These are phyloP conservation scores for Sciurus vulgaris DNA, from an alignment of 2,797 vertebrate genomes.

Conservation along the genomic window DNA sequence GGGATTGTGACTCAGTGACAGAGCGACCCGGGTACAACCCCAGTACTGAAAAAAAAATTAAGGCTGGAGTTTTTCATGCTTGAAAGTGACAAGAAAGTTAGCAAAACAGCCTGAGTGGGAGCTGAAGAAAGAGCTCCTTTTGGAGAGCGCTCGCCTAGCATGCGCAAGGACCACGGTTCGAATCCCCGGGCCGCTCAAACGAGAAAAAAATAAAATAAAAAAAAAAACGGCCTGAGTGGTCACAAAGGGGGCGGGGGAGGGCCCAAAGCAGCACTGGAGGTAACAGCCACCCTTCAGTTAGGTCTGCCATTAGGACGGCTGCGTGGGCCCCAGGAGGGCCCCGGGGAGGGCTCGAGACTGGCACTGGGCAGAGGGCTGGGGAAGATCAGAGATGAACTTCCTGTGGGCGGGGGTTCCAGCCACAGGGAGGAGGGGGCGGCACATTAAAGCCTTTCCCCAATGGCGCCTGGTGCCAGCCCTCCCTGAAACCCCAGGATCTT, in stretches of 20 bases:
- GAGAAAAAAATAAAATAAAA: too few relatives aligned
- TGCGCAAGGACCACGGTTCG: too few relatives aligned
- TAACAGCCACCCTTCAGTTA: not conserved
- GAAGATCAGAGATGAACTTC: not conserved
- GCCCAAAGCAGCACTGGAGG: not conserved
- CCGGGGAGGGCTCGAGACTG: not conserved
- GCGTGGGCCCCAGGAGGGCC: too few relatives aligned
- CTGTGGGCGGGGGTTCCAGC: too few relatives aligned
- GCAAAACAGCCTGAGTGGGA: not conserved
- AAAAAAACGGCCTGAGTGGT: not conserved
- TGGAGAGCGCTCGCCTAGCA: too few relatives aligned
- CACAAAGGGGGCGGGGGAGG: rapidly evolving
- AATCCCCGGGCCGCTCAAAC: too few relatives aligned
- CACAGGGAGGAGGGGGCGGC: too few relatives aligned
- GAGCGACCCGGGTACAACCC: too few relatives aligned
- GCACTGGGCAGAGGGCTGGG: not conserved
- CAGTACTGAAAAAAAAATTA: too few relatives aligned
- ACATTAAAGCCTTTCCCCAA: not conserved
- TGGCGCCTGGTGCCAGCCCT: not conserved
- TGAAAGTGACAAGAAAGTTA: not conserved
- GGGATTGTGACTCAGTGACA: too few relatives aligned
- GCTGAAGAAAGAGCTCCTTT: too few relatives aligned
- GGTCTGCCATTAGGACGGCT: not conserved
- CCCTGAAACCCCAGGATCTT: not conserved
- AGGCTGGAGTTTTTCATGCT: not conserved